These are phyloP conservation scores for Latrodectus hesperus DNA, from an alignment of 2,888 invertebrate species.

Conservation along the genomic window DNA sequence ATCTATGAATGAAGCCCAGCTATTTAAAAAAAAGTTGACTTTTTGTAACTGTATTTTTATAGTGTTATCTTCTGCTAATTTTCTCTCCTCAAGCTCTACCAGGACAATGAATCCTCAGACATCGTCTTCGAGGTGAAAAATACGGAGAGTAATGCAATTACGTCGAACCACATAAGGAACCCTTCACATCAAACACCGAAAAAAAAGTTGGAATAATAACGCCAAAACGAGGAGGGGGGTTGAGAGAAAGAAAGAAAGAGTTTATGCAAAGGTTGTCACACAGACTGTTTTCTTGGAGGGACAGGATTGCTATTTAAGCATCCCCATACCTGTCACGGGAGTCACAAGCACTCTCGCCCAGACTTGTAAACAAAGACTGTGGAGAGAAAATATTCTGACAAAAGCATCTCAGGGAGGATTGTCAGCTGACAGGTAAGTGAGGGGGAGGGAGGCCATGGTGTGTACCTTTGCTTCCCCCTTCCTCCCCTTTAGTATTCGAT, in stretches of 20 bases:
- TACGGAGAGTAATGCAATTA: slow-evolving; percentile 56
- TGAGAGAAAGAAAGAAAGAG: slow-evolving; percentile 21
- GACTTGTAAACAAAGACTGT: slow-evolving; percentile 59
- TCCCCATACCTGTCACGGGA: slow-evolving; percentile 39
- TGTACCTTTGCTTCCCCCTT: neutral
- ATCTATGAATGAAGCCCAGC: no score
- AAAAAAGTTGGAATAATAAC: neutral
- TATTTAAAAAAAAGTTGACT: no score
- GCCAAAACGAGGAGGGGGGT: neutral
- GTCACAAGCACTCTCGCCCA: slow-evolving; percentile 39
- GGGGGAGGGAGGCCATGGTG: slow-evolving; percentile 15
- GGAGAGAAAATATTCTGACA: slow-evolving; percentile 67
- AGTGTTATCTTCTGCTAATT: no score
- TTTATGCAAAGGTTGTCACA: slow-evolving; percentile 61
- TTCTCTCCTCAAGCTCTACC: no score
- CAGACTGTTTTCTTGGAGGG: slow-evolving; percentile 29
- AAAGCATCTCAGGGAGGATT: slow-evolving; percentile 54
- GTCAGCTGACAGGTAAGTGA: slow-evolving; percentile 65
- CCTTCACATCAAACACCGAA: slow-evolving; percentile 14
- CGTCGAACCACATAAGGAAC: slow-evolving; percentile 47
- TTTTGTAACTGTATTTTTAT: no score
- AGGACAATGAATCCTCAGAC: neutral
- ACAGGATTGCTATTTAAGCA: slow-evolving; percentile 60
- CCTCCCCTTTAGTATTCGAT: slow-evolving; percentile 32
- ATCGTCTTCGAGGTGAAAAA: neutral